Conservation (phyloP, 1,140 invertebrate species). For the Cyrtorhinus lividipennis region DNA sequence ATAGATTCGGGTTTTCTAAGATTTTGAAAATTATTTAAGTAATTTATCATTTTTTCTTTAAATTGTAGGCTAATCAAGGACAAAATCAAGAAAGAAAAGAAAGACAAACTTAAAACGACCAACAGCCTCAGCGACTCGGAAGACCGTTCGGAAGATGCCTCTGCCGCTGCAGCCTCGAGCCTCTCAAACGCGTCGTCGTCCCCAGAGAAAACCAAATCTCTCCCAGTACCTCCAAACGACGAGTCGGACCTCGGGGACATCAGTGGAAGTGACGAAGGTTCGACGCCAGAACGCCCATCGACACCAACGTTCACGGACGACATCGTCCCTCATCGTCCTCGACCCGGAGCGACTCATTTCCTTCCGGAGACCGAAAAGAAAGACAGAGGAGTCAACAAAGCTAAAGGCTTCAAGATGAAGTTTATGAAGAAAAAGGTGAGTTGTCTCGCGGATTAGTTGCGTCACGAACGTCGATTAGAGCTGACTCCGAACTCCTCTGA, state of each 20-base stretch:
- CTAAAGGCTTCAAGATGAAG: background rate
- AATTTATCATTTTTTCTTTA: no score
- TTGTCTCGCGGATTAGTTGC: no score
- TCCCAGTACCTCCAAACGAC: background rate
- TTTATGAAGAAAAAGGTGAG: background rate
- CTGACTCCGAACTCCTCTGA: no score
- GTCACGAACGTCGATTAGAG: no score
- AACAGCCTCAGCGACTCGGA: constrained; percentile 44
- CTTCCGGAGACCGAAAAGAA: background rate
- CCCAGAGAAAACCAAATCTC: background rate
- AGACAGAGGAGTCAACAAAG: background rate
- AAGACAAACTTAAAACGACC: constrained; percentile 32
- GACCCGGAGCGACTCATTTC: background rate
- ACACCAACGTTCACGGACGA: constrained; percentile 2
- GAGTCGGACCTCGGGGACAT: background rate
- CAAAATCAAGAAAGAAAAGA: constrained; percentile 29
- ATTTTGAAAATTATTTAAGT: no score
- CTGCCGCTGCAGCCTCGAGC: background rate
- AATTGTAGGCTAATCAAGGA: constrained; percentile 18
- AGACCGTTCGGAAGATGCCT: constrained; percentile 26
- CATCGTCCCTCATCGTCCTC: background rate
- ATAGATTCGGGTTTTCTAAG: no score
- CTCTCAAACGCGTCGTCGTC: background rate
- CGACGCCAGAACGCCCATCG: background rate
- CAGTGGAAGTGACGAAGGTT: background rate